Base-by-base conservation (phyloP, 2,888 invertebrate genomes). In the Galerucella pusilla region DNA sequence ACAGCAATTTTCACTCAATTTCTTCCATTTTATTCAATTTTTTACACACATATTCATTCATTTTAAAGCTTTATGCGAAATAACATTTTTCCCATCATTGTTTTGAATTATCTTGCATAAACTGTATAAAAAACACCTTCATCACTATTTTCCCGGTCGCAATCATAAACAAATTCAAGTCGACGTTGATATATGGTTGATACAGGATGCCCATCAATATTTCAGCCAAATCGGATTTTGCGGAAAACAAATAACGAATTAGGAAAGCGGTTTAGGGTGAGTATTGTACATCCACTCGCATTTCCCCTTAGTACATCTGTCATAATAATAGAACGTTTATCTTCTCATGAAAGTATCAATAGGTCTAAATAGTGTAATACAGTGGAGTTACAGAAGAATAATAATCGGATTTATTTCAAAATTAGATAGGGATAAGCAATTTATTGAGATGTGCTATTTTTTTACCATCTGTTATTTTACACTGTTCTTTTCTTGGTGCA, bases 241-340 rank as follows among this genome's bases (percentile, higher is more conserved):
- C 69, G 78, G 77, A 74, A 77, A 72, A 80, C 75, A 78, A 79
- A 80, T 78, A 75, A 75, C 75, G 70, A 74, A 69, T 68, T 71
- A 72, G 72, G 25, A 14, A 64, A 49, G 35, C 25, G 59, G 42
- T 54, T 28, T 49, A 42, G 67, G 72, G 52, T 25, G 60, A 67
- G 54, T 35, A 59, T 45, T 49, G 59, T 60, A 46, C 42, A 65
- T 52, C 71, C 72, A 66, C 66, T 68, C 57, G 74, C 66, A 74
- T 69, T 70, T 73, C 77, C 78, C 71, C 28, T 68, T 12, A 46
- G 11, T 65, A 11, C 73, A 77, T 71, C 73, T 70, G 73, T 79
- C 78, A 74, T 79, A 78, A 79, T 78, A 73, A 77, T 76, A 76
- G 73, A 76, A 77, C 80, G 78, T 82, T 82, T 81, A 81, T 80